Evolutionary conservation across 2,888 invertebrate species (phyloP), one percentile per base, ranked within the genome.

Genomic region (Epinotia nisella): DNA sequence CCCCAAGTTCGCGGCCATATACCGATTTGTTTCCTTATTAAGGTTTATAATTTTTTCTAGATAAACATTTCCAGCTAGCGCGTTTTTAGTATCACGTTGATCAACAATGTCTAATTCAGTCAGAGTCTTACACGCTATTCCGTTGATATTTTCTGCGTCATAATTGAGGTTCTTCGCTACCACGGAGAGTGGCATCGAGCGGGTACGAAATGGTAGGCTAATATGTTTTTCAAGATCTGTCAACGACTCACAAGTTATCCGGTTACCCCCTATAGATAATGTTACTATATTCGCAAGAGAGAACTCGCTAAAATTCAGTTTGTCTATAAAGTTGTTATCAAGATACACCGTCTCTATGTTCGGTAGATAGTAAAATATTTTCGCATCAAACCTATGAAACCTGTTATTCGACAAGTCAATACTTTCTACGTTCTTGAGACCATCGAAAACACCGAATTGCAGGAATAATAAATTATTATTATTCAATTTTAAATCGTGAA

Each of bases 241-340:
- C n/a, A 73, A 19, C 19, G 15, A 29, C 15, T 73, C 73, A 13
- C 73, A 73, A 17, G 51, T 10, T 64, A 73, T 24, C 0, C 5
- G 45, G 19, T 73, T 73, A 45, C 53, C 51, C 15, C 73, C 73
- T 24, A 73, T 64, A 13, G 68, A 73, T 39, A 73, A 51, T 15
- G 39, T 62, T 0, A 2, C 29, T 9, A 68, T 17, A 17, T 24
- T 51, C 0, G 51, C 21, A 7, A 9, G 9, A 10, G 11, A 4
- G 17, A 73, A 73, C 1, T 68, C 64, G n/a, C 21, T 58, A 3
- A 73, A 39, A 53, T 69, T 39, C 29, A 73, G n/a, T n/a, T 64
- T 35, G 7, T 62, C 24, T 29, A 73, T 64, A 1, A 58, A 58
- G 24, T 73, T 73, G 41, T 73, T 24, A 3, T 73, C 73, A 17